Base-by-base conservation (phyloP, 2,113 vertebrate genomes). In the Passer montanus region DNA sequence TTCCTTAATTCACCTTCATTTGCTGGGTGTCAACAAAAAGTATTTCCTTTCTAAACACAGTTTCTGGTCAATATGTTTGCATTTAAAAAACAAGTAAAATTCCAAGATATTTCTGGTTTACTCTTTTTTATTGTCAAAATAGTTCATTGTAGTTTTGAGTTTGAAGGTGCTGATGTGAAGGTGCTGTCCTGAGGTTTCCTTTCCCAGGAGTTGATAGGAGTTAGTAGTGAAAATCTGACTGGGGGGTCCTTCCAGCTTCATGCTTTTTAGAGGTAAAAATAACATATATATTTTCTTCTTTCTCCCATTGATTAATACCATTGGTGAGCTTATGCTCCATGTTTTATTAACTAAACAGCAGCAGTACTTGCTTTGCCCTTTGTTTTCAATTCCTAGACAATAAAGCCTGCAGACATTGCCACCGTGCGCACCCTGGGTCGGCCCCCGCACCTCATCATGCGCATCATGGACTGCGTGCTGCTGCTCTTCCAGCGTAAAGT, bases 401-500 rank as follows among this genome's bases (percentile, higher is more conserved):
- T 99, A 97, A 99, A 99, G 90, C 99, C 99, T 13, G 97, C 99
- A 3, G 99, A 99, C 90, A 99, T 99, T 1, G 99, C 99, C 44
- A 99, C 99, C 0, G 99, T 99, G 11, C 98, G 99, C n/a, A 99
- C 99, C 0, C 96, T 99, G 46, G 98, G 99, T 15, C 98, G 99
- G 1, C 99, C 99, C 4, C 99, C 99, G 4, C 99, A 99, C 93
- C 99, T 99, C 88, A 99, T 99, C 96, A 99, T 99, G 99, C 97
- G 99, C 7, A 99, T 99, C 97, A 99, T 99, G 99, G 99, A 99
- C 79, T 99, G 99, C 2, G 99, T 99, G 92, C 85, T 99, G 89
- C 98, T 99, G 94, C 98, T 99, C 28, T 99, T 99, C 96, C 99
- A 99, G 75, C 97, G 98, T 68, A 98, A 97, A 82, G 94, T 99